Conservation (phyloP, 2,888 invertebrate species). For the Anagyrus pseudococci region DNA sequence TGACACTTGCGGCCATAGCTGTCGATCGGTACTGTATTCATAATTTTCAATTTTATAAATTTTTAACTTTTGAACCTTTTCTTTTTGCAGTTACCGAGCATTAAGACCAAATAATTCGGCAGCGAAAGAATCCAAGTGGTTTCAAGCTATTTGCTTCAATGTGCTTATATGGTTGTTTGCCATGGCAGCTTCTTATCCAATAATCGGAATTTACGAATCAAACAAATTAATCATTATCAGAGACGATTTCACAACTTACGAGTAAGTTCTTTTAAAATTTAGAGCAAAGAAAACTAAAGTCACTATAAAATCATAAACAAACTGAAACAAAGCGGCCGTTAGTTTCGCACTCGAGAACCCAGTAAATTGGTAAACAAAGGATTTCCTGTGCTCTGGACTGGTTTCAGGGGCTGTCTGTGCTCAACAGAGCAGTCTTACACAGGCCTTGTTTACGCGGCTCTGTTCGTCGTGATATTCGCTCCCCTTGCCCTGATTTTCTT, state of each 20-base stretch:
- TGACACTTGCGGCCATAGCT: constrained; percentile 66
- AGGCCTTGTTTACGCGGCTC: constrained; percentile 41
- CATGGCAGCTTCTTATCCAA: constrained; percentile 45
- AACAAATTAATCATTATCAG: constrained; percentile 42
- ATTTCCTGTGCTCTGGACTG: background rate
- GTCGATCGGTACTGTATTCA: constrained; percentile 66
- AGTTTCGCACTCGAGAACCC: too few relatives aligned
- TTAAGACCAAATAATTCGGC: constrained; percentile 43
- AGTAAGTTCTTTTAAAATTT: constrained; percentile 35
- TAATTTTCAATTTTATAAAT: constrained; percentile 1
- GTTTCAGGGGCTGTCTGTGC: constrained; percentile 23
- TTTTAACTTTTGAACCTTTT: too few relatives aligned
- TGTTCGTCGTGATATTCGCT: constrained; percentile 47
- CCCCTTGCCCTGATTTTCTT: constrained; percentile 47
- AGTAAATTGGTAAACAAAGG: too few relatives aligned
- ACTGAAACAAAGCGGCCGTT: too few relatives aligned
- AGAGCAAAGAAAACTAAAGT: too few relatives aligned
- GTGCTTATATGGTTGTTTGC: constrained; percentile 44
- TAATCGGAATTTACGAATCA: constrained; percentile 43
- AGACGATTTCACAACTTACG: constrained; percentile 41
- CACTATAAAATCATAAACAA: too few relatives aligned
- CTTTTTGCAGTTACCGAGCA: constrained; percentile 35
- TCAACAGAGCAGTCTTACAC: constrained; percentile 37
- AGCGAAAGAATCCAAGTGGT: constrained; percentile 41
- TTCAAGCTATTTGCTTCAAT: constrained; percentile 41